These are phyloP conservation scores for Lanistes nyassanus DNA, from an alignment of 1,140 invertebrate species.

Conservation along the genomic window DNA sequence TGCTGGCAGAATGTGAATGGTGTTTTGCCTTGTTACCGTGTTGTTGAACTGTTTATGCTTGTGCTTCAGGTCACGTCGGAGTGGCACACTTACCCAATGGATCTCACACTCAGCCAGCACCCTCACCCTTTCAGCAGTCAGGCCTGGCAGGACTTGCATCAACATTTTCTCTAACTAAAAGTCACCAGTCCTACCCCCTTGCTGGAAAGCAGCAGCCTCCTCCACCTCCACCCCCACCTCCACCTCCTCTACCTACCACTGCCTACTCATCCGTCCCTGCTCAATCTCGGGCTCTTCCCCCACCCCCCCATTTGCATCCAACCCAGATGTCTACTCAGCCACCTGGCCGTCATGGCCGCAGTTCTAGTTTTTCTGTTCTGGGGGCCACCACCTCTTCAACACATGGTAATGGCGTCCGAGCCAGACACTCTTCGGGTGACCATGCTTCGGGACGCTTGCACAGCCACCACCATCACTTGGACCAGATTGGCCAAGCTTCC, in stretches of 20 bases:
- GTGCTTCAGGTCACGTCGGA: neutral
- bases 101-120: conserved; percentile 10
- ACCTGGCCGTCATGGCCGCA: neutral
- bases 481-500: neutral
- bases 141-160: no score
- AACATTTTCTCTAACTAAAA: neutral
- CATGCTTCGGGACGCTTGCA: neutral
- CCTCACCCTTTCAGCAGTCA: conserved; percentile 1
- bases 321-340: neutral
- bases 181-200: conserved; percentile 15
- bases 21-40: no score
- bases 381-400: neutral
- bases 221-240: conserved; percentile 1
- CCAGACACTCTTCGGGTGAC: neutral
- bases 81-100: conserved; percentile 15
- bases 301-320: neutral
- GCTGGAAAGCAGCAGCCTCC: conserved; percentile 8
- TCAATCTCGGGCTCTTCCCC: conserved; percentile 21
- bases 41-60: no score
- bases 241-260: conserved; percentile 20
- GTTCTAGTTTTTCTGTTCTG: neutral
- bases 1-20: no score
- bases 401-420: neutral
- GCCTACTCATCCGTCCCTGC: conserved; percentile 19
- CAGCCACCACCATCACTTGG: neutral